These are phyloP conservation scores for Peromyscus attwateri DNA, from an alignment of 2,797 vertebrate genomes.

Conservation along the genomic window DNA sequence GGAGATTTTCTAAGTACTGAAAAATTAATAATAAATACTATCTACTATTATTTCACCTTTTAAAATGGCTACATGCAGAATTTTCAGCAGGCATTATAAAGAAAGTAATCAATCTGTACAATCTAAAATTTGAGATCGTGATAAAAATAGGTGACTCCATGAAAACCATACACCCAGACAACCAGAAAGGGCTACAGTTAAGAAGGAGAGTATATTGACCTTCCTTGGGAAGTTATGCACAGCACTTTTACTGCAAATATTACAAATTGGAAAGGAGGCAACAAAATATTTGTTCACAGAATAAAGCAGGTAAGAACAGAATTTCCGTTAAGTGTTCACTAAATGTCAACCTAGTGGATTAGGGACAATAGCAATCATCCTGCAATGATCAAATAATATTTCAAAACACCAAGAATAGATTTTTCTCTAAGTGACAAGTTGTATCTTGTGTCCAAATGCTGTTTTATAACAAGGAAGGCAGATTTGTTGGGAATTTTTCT, in stretches of 20 bases:
- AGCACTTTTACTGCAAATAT: neutral
- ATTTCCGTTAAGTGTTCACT: neutral
- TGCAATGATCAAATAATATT: conserved; percentile 5
- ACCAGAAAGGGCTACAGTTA: neutral
- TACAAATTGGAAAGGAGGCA: conserved; percentile 18
- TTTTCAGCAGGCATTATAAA: neutral
- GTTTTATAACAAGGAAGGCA: neutral
- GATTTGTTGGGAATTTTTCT: neutral
- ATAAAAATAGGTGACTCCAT: neutral
- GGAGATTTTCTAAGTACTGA: neutral
- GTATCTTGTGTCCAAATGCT: conserved; percentile 40
- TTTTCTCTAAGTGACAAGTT: conserved; percentile 29
- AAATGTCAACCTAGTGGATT: conserved; percentile 27
- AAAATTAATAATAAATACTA: neutral
- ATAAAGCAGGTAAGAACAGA: neutral
- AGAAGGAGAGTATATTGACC: neutral
- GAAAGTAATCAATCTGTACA: neutral
- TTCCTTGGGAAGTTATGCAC: neutral
- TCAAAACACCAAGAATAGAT: neutral
- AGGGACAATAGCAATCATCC: neutral
- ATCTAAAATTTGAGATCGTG: neutral
- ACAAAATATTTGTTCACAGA: neutral
- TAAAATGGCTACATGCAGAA: neutral
- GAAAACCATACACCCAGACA: neutral
- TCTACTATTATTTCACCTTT: neutral